phyloP scores from a whole-genome alignment of 2,888 invertebrate species.

The Drosophila subquinaria region DNA sequence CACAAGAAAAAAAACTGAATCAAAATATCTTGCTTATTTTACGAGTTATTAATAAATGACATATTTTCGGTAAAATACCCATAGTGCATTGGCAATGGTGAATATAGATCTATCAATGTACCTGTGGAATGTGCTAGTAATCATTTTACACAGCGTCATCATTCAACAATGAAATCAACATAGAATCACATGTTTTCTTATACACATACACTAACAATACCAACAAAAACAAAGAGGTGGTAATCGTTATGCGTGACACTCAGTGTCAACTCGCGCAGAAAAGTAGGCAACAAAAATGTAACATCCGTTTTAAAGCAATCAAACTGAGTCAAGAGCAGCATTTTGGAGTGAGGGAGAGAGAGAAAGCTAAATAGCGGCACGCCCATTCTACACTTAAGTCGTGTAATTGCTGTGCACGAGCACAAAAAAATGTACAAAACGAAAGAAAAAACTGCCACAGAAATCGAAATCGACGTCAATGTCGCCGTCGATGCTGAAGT shows the following conservation, averaged over 20 bases:
- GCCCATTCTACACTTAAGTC: slow-evolving; percentile 36
- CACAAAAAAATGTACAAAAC: slow-evolving; percentile 21
- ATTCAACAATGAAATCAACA: slow-evolving; percentile 14
- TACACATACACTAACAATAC: slow-evolving; percentile 21
- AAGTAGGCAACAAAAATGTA: slow-evolving; percentile 47
- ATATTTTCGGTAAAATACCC: too few relatives aligned
- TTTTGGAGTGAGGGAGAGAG: slow-evolving; percentile 10
- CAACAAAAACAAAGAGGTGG: background rate
- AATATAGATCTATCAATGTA: background rate
- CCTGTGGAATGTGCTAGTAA: slow-evolving; percentile 13
- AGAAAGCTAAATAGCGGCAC: slow-evolving; percentile 20
- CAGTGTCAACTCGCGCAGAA: slow-evolving; percentile 20
- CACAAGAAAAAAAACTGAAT: too few relatives aligned
- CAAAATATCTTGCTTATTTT: too few relatives aligned
- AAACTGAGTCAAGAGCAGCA: slow-evolving; percentile 46
- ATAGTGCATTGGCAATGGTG: background rate
- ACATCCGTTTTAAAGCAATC: slow-evolving; percentile 49
- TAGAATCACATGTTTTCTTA: slow-evolving; percentile 47
- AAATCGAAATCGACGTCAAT: slow-evolving; percentile 42
- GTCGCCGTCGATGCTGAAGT: background rate
- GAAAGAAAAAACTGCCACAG: slow-evolving; percentile 21
- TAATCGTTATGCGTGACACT: slow-evolving; percentile 15
- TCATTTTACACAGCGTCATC: slow-evolving; percentile 22
- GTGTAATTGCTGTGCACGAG: slow-evolving; percentile 51
- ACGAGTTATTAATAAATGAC: too few relatives aligned